Evolutionary conservation across 2,797 vertebrate genomes (phyloP), one percentile per base, ranked within the genome.

Genomic region (Notamacropus eugenii): DNA sequence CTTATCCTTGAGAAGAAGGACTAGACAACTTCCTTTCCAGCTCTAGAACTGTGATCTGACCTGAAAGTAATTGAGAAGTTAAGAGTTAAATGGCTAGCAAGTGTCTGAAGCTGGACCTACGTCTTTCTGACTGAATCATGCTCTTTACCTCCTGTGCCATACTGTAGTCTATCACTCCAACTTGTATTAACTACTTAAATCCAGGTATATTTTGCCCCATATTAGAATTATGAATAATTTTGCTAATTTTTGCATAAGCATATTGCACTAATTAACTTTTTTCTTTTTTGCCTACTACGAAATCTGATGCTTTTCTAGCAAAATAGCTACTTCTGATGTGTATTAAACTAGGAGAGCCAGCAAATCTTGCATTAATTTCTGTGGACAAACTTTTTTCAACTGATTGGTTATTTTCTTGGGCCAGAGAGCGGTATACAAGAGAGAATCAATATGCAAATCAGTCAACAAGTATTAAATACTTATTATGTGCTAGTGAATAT

Each of bases 231-330:
- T 2, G 34, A 40, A 74, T 74, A 19, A 74, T 74, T 22, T 74
- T 74, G 14, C 6, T 40, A 74, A 74, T 74, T 74, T 74, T 74
- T 74, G 16, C 40, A 40, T 4, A 74, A 24, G 19, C 16, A 40
- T 74, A n/a, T 74, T 40, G 5, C 1, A 74, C 29, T 31, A 62
- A 12, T 62, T 62, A 62, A 31, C 1, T 62, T 62, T 46, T 82
- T 24, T 82, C n/a, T 9, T 82, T 82, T 82, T 82, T 82, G n/a
- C 59, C 31, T 59, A 13, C 16, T 16, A 16, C 19, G 34, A n/a
- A 67, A 67, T 67, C n/a, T 82, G 67, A 82, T 82, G 67, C n/a
- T 82, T 82, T 82, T 82, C n/a, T 82, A 82, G n/a, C n/a, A 74
- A 40, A 74, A 40, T n/a, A 74, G 40, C n/a, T 74, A 67, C 16